A percentile compares a stretch with the other conserved stretches of the same genome.
phyloP scores from a whole-genome alignment of 2,113 vertebrate species.

The Zosterops lateralis region DNA sequence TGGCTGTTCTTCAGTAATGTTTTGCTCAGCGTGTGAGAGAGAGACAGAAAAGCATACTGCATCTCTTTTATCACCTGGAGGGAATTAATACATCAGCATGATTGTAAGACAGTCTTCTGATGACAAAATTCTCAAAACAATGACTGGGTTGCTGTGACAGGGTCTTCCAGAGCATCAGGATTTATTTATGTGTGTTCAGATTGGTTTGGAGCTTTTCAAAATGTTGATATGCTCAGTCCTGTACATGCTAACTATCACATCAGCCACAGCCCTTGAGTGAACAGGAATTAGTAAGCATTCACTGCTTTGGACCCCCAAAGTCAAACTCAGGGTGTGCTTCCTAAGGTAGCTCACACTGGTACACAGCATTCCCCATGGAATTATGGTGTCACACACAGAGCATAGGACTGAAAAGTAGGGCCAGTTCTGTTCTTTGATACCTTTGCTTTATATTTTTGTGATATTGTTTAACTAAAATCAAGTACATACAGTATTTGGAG shows the following conservation, averaged over 20 bases:
- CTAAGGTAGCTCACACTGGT: neutral
- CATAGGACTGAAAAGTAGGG: neutral
- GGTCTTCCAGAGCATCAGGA: neutral
- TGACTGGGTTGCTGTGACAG: neutral
- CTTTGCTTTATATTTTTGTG: neutral
- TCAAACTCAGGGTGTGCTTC: neutral
- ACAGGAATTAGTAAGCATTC: neutral
- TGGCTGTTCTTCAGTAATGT: neutral
- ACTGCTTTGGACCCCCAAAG: neutral
- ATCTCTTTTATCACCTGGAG: neutral
- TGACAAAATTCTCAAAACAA: neutral
- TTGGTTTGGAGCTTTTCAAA: neutral
- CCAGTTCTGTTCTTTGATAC: neutral
- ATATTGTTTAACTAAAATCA: neutral
- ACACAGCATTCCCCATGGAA: accelerated
- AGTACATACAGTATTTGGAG: neutral
- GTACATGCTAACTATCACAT: too few species aligned
- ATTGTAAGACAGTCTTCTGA: neutral
- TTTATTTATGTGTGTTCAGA: neutral
- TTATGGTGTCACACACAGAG: accelerated
- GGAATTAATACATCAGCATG: neutral
- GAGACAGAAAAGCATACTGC: neutral
- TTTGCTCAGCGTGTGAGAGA: neutral
- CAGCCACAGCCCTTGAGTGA: neutral
- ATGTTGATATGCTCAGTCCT: neutral